Evolutionary conservation across 1,140 invertebrate species (phyloP).

Genomic region (Ips nitidus): DNA sequence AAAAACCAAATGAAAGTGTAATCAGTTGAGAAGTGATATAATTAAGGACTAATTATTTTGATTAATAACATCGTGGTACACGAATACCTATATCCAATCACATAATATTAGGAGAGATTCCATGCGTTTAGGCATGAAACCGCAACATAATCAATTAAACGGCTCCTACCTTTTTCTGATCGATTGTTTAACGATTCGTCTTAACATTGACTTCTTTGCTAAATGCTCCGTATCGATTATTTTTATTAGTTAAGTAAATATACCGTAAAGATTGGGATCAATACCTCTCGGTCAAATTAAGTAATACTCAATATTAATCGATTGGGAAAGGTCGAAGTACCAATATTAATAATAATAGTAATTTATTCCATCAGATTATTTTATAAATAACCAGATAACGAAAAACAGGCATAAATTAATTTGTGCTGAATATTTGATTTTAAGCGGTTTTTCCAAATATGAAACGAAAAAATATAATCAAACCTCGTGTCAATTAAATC

Average conservation of each 20-base stretch:
- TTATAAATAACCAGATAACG: too few species aligned
- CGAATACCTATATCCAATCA: conserved; percentile 1
- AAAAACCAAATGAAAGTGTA: background rate
- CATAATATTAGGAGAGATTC: conserved; percentile 1
- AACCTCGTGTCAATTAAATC: too few species aligned
- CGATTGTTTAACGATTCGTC: conserved; percentile 16
- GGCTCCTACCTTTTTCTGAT: conserved; percentile 14
- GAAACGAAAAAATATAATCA: too few species aligned
- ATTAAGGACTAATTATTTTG: background rate
- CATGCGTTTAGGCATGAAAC: conserved; percentile 25
- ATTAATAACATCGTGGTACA: too few species aligned
- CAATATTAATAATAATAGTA: too few species aligned
- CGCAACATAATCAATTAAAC: conserved; percentile 20
- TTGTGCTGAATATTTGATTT: too few species aligned
- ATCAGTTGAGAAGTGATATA: background rate
- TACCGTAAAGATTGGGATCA: conserved; percentile 1
- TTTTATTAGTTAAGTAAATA: conserved; percentile 16
- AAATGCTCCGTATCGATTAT: conserved; percentile 21
- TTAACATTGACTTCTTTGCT: conserved; percentile 30
- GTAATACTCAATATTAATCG: background rate
- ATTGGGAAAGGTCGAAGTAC: background rate
- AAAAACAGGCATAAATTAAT: too few species aligned
- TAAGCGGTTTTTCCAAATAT: too few species aligned
- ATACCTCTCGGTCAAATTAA: background rate
- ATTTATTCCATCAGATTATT: too few species aligned